Evolutionary conservation across 2,797 vertebrate species (phyloP).

Genomic region (Acomys russatus): DNA sequence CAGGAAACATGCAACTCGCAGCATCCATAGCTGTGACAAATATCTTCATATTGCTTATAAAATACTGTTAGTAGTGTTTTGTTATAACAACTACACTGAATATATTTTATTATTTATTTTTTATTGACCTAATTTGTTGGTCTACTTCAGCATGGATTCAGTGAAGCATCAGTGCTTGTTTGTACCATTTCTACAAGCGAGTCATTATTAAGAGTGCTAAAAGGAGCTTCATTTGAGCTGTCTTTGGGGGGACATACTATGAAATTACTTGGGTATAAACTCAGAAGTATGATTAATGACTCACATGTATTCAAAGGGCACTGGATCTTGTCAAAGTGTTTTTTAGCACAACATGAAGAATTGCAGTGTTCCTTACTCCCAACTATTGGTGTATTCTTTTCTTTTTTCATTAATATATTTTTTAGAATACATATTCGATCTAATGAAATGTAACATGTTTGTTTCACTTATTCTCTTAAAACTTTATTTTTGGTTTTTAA

Average conservation of each 20-base stretch:
- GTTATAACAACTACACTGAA: background rate
- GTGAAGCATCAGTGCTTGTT: background rate
- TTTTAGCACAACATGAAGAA: slow-evolving; percentile 6
- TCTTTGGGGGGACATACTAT: background rate
- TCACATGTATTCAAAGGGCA: background rate
- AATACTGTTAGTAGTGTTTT: background rate
- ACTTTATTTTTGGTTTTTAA: background rate
- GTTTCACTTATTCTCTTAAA: background rate
- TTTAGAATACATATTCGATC: background rate
- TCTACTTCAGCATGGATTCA: background rate
- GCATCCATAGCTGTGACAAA: background rate
- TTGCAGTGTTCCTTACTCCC: background rate
- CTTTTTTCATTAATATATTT: slow-evolving; percentile 27
- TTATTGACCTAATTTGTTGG: background rate
- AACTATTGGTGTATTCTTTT: background rate
- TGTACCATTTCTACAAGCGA: background rate
- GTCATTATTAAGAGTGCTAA: background rate
- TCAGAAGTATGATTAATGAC: background rate
- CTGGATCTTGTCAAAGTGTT: background rate
- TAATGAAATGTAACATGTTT: background rate
- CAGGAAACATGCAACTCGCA: background rate
- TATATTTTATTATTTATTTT: background rate
- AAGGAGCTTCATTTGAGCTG: background rate
- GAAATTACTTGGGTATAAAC: background rate
- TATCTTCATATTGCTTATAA: background rate